phyloP scores from a whole-genome alignment of 2,113 vertebrate genomes.

The Onychorhynchus coronatus region DNA sequence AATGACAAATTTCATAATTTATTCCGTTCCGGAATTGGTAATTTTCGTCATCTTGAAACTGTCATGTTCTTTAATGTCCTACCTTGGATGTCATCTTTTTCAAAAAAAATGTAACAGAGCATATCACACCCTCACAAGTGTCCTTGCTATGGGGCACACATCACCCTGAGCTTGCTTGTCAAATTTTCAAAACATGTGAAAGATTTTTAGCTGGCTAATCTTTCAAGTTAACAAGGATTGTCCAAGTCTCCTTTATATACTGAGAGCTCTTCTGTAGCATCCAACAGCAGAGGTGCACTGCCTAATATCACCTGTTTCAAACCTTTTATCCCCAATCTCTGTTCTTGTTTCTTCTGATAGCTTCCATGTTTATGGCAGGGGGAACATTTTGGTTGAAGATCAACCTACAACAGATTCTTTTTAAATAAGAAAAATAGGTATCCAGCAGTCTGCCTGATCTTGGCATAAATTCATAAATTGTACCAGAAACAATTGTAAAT shows the following conservation, averaged over 20 bases:
- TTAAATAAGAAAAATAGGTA: neutral
- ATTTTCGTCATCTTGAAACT: neutral
- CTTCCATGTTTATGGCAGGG: neutral
- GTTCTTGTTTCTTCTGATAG: accelerated
- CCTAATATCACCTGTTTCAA: neutral
- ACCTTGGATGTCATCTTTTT: neutral
- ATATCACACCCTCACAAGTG: neutral
- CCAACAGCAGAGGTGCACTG: accelerated
- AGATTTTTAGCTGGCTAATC: neutral
- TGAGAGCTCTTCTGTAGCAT: neutral
- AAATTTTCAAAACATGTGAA: neutral
- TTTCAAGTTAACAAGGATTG: neutral
- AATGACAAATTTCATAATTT: neutral
- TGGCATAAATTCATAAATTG: neutral
- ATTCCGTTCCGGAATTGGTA: neutral
- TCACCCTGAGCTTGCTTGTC: neutral
- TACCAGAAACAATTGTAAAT: neutral
- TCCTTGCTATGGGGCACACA: neutral
- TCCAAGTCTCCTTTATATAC: neutral
- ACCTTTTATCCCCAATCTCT: neutral
- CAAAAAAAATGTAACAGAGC: neutral
- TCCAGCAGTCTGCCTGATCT: neutral
- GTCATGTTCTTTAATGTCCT: neutral
- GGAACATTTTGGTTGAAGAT: neutral
- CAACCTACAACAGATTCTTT: neutral